Evolutionary conservation across 2,888 invertebrate genomes (phyloP).

Genomic region (Anarsia innoxiella): DNA sequence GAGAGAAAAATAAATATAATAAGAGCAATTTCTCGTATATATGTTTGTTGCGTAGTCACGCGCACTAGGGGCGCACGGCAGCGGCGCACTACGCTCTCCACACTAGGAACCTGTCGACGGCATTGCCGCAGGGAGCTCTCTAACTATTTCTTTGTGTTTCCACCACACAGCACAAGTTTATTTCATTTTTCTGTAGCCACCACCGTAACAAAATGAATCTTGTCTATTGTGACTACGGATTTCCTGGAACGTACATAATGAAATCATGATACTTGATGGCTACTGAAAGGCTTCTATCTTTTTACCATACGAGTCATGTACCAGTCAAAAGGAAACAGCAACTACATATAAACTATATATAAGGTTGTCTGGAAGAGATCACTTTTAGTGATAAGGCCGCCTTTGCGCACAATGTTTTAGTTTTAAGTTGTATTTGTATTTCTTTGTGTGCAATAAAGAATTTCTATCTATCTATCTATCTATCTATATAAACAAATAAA

Average conservation of each 20-base stretch:
- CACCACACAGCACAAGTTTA: conserved; percentile 34
- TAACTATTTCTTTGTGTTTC: conserved; percentile 54
- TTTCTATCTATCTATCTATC: no score
- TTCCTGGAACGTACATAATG: neutral
- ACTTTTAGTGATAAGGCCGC: no score
- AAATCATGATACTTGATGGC: conserved; percentile 15
- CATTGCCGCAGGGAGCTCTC: conserved; percentile 45
- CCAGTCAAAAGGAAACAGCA: no score
- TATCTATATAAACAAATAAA: no score
- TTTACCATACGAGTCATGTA: no score
- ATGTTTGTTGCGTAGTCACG: conserved; percentile 56
- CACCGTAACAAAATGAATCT: conserved; percentile 34
- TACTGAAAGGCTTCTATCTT: no score
- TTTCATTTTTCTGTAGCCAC: conserved; percentile 41
- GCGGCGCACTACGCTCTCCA: conserved; percentile 5
- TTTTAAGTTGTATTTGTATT: no score
- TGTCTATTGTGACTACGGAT: conserved; percentile 19
- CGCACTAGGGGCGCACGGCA: conserved; percentile 36
- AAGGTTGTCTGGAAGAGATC: no score
- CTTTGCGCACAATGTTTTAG: no score
- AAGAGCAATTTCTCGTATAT: conserved; percentile 36
- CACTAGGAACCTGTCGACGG: conserved; percentile 39
- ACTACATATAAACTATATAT: no score
- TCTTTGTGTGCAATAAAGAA: no score
- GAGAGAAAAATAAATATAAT: conserved; percentile 28